Evolutionary conservation across 2,888 invertebrate species (phyloP).

Genomic region (Xylocampa areola): DNA sequence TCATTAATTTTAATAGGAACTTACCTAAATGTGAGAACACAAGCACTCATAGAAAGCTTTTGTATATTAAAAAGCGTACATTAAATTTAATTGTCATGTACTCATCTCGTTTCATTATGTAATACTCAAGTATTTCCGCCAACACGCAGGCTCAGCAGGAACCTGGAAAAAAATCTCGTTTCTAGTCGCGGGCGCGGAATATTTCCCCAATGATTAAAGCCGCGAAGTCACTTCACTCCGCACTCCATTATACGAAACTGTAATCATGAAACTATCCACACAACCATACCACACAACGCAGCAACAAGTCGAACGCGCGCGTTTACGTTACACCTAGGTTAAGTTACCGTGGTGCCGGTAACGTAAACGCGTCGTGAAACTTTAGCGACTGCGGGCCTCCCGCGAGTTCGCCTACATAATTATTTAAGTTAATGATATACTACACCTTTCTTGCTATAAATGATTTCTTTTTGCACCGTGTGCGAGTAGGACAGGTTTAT

Average conservation of each 20-base stretch:
- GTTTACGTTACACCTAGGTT: constrained; percentile 59
- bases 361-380: constrained; percentile 61
- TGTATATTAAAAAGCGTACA: constrained; percentile 39
- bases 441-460: constrained; percentile 82
- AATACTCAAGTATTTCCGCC: constrained; percentile 43
- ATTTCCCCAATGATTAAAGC: constrained; percentile 88
- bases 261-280: constrained; percentile 83
- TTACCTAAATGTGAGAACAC: too few species aligned
- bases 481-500: constrained; percentile 61
- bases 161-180: constrained; percentile 57
- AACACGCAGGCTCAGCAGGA: constrained; percentile 39
- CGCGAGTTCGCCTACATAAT: constrained; percentile 78
- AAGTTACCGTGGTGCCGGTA: constrained; percentile 9
- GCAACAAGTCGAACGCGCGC: constrained; percentile 46
- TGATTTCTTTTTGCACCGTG: constrained; percentile 78
- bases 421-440: constrained; percentile 89
- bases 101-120: constrained; percentile 58
- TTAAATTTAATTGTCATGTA: constrained; percentile 51
- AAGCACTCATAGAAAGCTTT: constrained; percentile 5
- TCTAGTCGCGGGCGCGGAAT: constrained; percentile 65
- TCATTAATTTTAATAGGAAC: too few species aligned
- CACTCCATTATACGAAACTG: constrained; percentile 85
- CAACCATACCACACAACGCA: constrained; percentile 41
- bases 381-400: constrained; percentile 50
- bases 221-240: constrained; percentile 69